phyloP scores from a whole-genome alignment of 2,113 vertebrate species.

The Dasyurus viverrinus region DNA sequence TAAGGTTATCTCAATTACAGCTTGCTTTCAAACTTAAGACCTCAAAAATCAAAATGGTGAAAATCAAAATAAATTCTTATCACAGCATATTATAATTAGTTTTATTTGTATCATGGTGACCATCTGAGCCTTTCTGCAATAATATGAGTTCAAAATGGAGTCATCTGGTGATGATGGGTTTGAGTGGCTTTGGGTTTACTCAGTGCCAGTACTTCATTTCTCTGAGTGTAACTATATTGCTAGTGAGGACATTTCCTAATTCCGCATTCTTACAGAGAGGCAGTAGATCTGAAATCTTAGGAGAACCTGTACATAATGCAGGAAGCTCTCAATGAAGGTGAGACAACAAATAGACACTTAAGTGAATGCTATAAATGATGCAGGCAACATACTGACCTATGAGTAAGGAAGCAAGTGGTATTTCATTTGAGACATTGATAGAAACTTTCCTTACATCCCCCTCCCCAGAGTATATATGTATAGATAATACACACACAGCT shows the following conservation, averaged over 20 bases:
- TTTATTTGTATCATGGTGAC: constrained; percentile 33
- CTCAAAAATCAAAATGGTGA: constrained; percentile 67
- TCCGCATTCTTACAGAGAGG: background rate
- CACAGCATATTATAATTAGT: constrained; percentile 35
- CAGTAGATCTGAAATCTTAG: background rate
- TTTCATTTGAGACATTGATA: background rate
- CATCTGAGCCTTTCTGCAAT: constrained; percentile 46
- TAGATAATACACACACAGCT: background rate
- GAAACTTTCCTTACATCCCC: background rate
- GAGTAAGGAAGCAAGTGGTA: background rate
- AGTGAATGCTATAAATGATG: background rate
- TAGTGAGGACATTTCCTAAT: background rate
- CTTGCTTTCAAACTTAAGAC: constrained; percentile 69
- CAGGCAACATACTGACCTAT: no score
- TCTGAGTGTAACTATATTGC: background rate
- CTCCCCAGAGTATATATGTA: background rate
- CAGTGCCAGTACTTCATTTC: background rate
- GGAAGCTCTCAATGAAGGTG: background rate
- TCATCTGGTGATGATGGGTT: background rate
- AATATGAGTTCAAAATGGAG: background rate
- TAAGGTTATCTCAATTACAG: constrained; percentile 76
- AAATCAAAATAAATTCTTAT: constrained; percentile 64
- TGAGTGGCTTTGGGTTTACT: background rate
- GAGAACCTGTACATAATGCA: background rate
- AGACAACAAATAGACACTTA: background rate